Evolutionary conservation across 1,140 invertebrate species (phyloP).

Genomic region (Megalopta genalis): DNA sequence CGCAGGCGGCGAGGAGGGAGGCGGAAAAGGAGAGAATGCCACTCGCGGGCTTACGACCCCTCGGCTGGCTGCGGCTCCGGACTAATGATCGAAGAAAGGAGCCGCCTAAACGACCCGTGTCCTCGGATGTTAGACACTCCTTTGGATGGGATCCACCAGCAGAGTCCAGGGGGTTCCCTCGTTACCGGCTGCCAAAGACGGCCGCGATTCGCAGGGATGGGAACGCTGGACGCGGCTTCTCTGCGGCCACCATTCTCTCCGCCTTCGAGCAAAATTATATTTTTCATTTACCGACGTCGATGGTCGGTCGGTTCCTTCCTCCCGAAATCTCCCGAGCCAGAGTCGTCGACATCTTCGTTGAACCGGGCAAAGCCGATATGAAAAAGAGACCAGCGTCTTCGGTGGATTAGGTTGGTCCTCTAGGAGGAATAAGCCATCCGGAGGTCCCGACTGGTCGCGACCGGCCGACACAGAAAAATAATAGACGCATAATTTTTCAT

Average conservation of each 20-base stretch:
- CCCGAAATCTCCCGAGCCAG: no score
- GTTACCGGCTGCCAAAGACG: conserved; percentile 55
- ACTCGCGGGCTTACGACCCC: conserved; percentile 60
- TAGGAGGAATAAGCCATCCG: neutral
- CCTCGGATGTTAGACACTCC: conserved; percentile 75
- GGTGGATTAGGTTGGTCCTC: neutral
- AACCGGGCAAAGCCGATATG: no score
- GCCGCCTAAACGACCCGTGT: conserved; percentile 79
- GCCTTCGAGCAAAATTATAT: no score
- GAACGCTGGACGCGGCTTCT: neutral
- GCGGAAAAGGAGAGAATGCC: conserved; percentile 49
- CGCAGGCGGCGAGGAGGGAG: conserved; percentile 11
- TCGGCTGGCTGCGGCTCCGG: conserved; percentile 60
- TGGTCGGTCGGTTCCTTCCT: no score
- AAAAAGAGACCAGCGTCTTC: no score
- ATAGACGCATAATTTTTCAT: conserved; percentile 35
- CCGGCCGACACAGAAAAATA: conserved; percentile 14
- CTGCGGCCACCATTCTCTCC: no score
- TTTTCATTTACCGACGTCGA: no score
- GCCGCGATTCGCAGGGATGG: conserved; percentile 31
- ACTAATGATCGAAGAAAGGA: conserved; percentile 79
- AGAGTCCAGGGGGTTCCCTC: conserved; percentile 55
- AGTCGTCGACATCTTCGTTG: no score
- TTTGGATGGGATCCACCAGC: conserved; percentile 53
- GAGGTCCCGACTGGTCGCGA: neutral